Evolutionary conservation across 92 coral and sea anemone genomes (phyloP).

Genomic region (Virgularia gustaviana): DNA sequence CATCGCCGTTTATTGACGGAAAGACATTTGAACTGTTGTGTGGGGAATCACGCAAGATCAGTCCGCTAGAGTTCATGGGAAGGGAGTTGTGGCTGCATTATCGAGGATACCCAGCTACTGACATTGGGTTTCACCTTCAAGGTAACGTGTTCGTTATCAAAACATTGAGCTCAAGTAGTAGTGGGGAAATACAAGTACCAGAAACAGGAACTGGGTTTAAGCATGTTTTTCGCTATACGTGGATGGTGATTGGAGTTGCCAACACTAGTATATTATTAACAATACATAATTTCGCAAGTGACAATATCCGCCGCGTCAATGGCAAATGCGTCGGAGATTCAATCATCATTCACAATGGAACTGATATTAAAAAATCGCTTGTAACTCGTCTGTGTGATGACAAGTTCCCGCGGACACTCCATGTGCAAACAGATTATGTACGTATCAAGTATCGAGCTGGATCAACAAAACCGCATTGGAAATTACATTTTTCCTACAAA

Average conservation of each 20-base stretch:
- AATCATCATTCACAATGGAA: conserved; percentile 65
- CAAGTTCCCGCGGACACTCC: background rate
- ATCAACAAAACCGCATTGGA: conserved; percentile 14
- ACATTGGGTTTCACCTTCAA: conserved; percentile 67
- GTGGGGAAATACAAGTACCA: conserved; percentile 57
- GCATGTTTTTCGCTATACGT: conserved; percentile 69
- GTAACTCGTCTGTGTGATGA: conserved; percentile 74
- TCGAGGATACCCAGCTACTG: conserved; percentile 68
- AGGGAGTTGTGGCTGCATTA: conserved; percentile 74
- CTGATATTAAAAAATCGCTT: conserved; percentile 42
- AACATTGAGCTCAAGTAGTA: conserved; percentile 42
- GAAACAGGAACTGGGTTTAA: conserved; percentile 64
- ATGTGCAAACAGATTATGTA: background rate
- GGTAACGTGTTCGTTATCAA: conserved; percentile 64
- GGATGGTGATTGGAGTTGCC: conserved; percentile 68
- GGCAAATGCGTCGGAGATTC: conserved; percentile 65
- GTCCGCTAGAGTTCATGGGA: conserved; percentile 48
- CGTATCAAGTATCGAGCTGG: conserved; percentile 9
- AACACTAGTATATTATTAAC: conserved; percentile 57
- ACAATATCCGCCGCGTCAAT: conserved; percentile 51
- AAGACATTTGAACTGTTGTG: conserved; percentile 60
- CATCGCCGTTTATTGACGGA: conserved; percentile 50
- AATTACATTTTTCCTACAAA: conserved; percentile 19
- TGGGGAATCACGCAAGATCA: conserved; percentile 59
- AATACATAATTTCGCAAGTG: conserved; percentile 63